Evolutionary conservation across 2,797 vertebrate species (phyloP), one percentile per base, ranked within the genome.

Genomic region (Neostethus bicornis): DNA sequence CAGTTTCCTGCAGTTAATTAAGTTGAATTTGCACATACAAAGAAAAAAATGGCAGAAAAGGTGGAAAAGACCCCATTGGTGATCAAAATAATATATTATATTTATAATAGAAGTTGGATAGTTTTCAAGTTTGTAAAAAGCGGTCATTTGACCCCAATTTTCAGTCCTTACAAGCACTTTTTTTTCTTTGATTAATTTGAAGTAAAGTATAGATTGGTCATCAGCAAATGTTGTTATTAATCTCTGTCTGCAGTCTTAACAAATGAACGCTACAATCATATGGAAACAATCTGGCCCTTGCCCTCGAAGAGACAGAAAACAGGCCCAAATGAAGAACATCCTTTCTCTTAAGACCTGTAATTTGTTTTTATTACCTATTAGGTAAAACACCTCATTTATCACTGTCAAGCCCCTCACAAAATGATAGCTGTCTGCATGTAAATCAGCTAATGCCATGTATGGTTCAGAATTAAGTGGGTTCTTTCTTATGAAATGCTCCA

Each of bases 381-480:
- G 90, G 89, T 91, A 85, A 91, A 93, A 93, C 91, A 90, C 90
- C 90, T 92, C 90, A 92, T 93, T 92, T 87, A 92, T 93, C 92
- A 93, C 83, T 88, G 92, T 93, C 91, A 92, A 57, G 56, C 21
- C 61, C 65, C 76, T 79, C 87, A 92, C 92, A 92, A 81, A 92
- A 91, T 92, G 91, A 92, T 92, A 92, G 90, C 91, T 92, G 91
- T 93, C 90, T 87, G 66, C 88, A 92, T 93, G 92, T 90, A 92
- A 92, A 93, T 92, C 89, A 92, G 91, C 84, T 78, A 91, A 91
- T 90, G 85, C 87, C 71, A 90, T 81, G 91, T 91, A 91, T 91
- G 91, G 91, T 73, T 88, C 79, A 85, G 92, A 93, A 92, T 92
- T 92, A 91, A 93, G 90, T 90, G 90, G 89, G 88, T 70, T 84